Evolutionary conservation across 2,797 vertebrate species (phyloP).

Genomic region (Schizothorax lantsangensis): DNA sequence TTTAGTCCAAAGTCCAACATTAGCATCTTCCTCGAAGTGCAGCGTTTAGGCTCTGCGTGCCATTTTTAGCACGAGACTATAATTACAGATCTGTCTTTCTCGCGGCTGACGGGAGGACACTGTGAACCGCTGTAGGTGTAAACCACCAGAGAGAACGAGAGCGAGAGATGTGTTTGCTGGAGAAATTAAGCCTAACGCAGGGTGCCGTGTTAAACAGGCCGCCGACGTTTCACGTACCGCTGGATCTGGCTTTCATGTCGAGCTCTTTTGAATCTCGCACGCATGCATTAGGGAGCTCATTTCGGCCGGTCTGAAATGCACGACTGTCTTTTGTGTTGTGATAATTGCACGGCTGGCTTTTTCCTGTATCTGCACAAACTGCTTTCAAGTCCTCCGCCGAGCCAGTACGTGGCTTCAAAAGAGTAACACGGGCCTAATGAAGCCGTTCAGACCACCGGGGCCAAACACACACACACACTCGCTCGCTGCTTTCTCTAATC

Average conservation of each 20-base stretch:
- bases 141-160: not conserved
- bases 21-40: not conserved
- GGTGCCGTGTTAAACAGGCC: slow-evolving; percentile 10
- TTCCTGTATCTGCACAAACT: slow-evolving; percentile 39
- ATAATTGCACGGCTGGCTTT: slow-evolving; percentile 56
- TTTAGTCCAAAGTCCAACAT: not conserved
- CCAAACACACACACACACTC: slow-evolving; percentile 13
- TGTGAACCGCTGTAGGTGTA: slow-evolving; percentile 14
- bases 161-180: not conserved
- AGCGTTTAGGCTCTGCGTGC: not conserved
- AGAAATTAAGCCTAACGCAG: slow-evolving; percentile 9
- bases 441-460: slow-evolving; percentile 14
- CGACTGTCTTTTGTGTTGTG: slow-evolving; percentile 51
- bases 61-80: slow-evolving; percentile 9
- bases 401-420: slow-evolving; percentile 59
- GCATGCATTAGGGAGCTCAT: slow-evolving; percentile 10
- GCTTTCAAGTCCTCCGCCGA: slow-evolving; percentile 58
- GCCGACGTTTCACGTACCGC: not conserved
- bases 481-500: not conserved
- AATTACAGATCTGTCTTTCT: slow-evolving; percentile 31
- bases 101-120: not conserved
- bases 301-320: not conserved
- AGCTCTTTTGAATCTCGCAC: slow-evolving; percentile 24
- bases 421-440: slow-evolving; percentile 39
- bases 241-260: slow-evolving; percentile 24